Evolutionary conservation across 2,888 invertebrate genomes (phyloP), one percentile per base, ranked within the genome.

Genomic region (Polydrusus pterygomalis): DNA sequence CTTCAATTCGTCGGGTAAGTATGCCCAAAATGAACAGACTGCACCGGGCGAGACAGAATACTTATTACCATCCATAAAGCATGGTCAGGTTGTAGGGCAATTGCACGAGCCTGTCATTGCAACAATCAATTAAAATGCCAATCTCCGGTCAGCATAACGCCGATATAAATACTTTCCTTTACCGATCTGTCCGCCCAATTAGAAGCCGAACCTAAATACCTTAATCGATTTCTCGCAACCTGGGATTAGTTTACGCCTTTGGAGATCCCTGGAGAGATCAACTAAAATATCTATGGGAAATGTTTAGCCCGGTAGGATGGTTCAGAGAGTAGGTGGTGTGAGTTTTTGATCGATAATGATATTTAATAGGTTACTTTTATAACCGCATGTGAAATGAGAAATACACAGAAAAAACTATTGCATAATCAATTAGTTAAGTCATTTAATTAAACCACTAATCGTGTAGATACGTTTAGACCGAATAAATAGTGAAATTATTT

Each of bases 71-170:
- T n/a, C n/a, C n/a, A n/a, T n/a, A n/a, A n/a, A n/a, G n/a, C n/a
- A n/a, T n/a, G n/a, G n/a, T n/a, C n/a, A n/a, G n/a, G n/a, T n/a
- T n/a, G n/a, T n/a, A n/a, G n/a, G n/a, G n/a, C n/a, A n/a, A n/a
- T n/a, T n/a, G n/a, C 43, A 74, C 75, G 38, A 70, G 73, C n/a
- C 5, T 47, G 9, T n/a, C 17, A 17, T 15, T 47, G 17, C 79
- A 75, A 82, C 82, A 82, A 83, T 82, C 82, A 82, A 83, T 82
- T 81, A 82, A 83, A 82, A 81, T 80, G 80, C 80, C 82, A 81
- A 83, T 83, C 81, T 83, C 81, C 82, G 83, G 82, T 79, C 75
- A 69, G 76, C 78, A 77, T 77, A 79, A 79, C 75, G 75, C 69
- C 70, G 62, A 71, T 73, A 77, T n/a, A 77, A 72, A 74, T 68